Percentiles rank a stretch among this genome's conserved stretches.
Conservation (phyloP, 2,888 invertebrate genomes). For the Torymus aiolomorphi region DNA sequence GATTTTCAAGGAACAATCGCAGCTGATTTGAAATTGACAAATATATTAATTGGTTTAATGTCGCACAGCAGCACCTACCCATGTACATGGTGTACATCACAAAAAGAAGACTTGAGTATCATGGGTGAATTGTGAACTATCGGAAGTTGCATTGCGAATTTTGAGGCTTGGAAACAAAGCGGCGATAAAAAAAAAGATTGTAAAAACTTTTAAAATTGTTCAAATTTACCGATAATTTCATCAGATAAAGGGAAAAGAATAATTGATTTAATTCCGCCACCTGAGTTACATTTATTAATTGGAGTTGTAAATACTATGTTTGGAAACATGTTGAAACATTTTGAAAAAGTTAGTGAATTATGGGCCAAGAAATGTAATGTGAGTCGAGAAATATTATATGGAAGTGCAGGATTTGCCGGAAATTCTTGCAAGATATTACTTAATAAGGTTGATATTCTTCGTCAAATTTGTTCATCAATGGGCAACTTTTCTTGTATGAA, state of each 20-base stretch:
- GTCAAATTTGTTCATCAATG: neutral
- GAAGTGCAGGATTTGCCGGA: no score
- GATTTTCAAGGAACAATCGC: neutral
- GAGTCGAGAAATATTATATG: no score
- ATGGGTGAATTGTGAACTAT: neutral
- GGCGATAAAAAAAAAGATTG: neutral
- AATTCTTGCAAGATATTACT: no score
- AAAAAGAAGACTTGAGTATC: neutral
- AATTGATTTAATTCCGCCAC: neutral
- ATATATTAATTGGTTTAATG: conserved; percentile 8
- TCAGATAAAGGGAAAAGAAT: neutral
- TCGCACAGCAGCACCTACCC: neutral
- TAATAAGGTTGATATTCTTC: neutral
- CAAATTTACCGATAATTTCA: neutral
- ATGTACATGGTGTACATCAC: neutral
- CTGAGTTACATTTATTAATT: conserved; percentile 4
- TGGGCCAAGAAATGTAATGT: no score
- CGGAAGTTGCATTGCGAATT: neutral
- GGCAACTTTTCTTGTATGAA: neutral
- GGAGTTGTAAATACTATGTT: neutral
- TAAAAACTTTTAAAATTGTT: no score
- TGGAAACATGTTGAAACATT: no score
- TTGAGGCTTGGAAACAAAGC: neutral
- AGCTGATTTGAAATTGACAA: neutral
- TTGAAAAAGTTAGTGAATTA: no score